phyloP scores from a whole-genome alignment of 92 coral and sea anemone species.

The Hydrozoanthus gracilis region DNA sequence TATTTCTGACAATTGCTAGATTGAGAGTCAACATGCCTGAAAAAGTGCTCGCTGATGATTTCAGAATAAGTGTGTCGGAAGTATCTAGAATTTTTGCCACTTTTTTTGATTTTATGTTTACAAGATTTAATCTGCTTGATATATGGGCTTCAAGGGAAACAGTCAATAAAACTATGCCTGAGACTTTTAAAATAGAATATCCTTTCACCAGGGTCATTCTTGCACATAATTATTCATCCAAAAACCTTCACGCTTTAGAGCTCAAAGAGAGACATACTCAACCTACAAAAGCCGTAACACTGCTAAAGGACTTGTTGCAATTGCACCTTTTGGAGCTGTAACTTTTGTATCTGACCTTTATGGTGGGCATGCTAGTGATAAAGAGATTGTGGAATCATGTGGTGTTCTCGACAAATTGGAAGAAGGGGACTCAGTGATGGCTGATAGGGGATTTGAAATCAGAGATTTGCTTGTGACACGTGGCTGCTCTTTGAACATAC shows the following conservation, averaged over 20 bases:
- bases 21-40: slow-evolving; percentile 55
- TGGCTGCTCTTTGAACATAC: slow-evolving; percentile 62
- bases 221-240: slow-evolving; percentile 69
- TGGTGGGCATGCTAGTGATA: slow-evolving; percentile 76
- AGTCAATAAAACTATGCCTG: background rate
- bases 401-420: slow-evolving; percentile 63
- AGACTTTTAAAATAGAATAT: slow-evolving; percentile 44
- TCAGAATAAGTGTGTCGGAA: slow-evolving; percentile 14
- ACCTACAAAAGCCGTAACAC: slow-evolving; percentile 51
- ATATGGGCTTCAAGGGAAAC: background rate
- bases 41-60: slow-evolving; percentile 57
- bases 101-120: background rate
- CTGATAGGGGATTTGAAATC: slow-evolving; percentile 61
- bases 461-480: slow-evolving; percentile 20
- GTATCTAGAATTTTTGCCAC: background rate
- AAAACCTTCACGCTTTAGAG: slow-evolving; percentile 66
- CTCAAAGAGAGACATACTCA: slow-evolving; percentile 67
- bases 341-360: slow-evolving; percentile 77
- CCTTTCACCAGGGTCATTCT: slow-evolving; percentile 62
- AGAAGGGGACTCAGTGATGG: slow-evolving; percentile 74
- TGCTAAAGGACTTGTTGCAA: slow-evolving; percentile 67
- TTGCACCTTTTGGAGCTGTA: slow-evolving; percentile 67
- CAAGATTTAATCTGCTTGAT: background rate
- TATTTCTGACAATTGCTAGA: slow-evolving; percentile 49
- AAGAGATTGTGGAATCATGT: slow-evolving; percentile 64